These are phyloP conservation scores for Microctenopoma lineatum DNA, from an alignment of 2,797 vertebrate species.

Conservation along the genomic window DNA sequence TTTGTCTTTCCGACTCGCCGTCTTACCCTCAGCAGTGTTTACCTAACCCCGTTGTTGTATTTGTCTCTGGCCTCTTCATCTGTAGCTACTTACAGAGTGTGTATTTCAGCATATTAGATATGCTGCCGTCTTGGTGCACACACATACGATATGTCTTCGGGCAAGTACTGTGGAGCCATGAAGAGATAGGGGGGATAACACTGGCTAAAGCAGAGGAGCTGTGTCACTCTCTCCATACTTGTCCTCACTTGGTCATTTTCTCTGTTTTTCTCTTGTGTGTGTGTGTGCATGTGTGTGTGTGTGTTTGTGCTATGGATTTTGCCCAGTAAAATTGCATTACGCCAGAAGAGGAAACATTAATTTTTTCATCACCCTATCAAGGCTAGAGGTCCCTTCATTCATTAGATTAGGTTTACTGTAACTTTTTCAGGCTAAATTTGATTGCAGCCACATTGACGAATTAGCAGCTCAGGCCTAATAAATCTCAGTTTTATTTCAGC, in stretches of 20 bases:
- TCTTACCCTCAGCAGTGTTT: conserved; percentile 50
- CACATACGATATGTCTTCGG: conserved; percentile 52
- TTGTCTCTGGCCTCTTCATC: conserved; percentile 48
- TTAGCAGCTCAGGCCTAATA: neutral
- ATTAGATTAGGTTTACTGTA: conserved; percentile 58
- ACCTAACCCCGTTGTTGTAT: conserved; percentile 44
- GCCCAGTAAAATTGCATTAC: conserved; percentile 68
- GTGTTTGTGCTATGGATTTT: conserved; percentile 65
- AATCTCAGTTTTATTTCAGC: neutral
- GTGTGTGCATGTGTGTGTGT: conserved; percentile 36
- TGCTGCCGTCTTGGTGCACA: conserved; percentile 33
- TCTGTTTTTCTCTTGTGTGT: conserved; percentile 9
- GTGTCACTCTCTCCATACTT: conserved; percentile 27
- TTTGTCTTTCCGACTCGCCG: conserved; percentile 32
- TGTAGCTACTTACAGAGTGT: conserved; percentile 45
- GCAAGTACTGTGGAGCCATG: conserved; percentile 38
- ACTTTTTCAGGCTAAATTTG: conserved; percentile 55
- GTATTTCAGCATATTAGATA: conserved; percentile 42
- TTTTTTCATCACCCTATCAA: conserved; percentile 67
- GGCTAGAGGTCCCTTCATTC: conserved; percentile 66
- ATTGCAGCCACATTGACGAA: conserved; percentile 37
- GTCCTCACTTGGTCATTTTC: conserved; percentile 29
- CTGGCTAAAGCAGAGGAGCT: conserved; percentile 31
- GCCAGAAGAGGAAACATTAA: conserved; percentile 55
- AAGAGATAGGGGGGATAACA: conserved; percentile 52